Conservation (phyloP, 2,113 vertebrate genomes). For the Pica pica region DNA sequence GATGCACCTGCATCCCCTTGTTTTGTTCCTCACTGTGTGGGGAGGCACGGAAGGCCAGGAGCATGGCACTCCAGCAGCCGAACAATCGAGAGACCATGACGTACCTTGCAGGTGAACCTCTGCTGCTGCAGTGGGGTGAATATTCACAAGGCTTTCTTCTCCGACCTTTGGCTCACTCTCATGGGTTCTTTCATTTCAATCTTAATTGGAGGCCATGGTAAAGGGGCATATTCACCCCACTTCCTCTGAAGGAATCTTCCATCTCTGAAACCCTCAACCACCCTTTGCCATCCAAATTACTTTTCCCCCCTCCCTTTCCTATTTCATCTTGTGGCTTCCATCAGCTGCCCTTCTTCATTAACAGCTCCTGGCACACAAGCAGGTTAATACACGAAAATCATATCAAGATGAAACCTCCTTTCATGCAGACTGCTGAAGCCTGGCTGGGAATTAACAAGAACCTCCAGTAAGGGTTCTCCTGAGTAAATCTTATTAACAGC, state of each 20-base stretch:
- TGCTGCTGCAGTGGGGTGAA: not conserved
- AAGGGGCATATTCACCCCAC: not conserved
- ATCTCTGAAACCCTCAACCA: not conserved
- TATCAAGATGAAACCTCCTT: not conserved
- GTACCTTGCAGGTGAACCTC: not conserved
- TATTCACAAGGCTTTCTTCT: not conserved
- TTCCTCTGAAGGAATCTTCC: not conserved
- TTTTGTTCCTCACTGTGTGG: not conserved
- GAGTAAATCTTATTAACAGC: not conserved
- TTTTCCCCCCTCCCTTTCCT: rapidly evolving
- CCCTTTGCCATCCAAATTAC: not conserved
- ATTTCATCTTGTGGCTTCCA: not conserved
- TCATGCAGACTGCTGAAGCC: not conserved
- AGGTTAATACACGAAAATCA: not conserved
- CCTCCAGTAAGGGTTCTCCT: not conserved
- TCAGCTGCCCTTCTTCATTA: not conserved
- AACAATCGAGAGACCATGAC: rapidly evolving
- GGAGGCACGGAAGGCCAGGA: not conserved
- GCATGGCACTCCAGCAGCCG: not conserved
- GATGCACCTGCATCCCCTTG: not conserved
- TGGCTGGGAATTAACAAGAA: not conserved
- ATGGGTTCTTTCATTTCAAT: not conserved
- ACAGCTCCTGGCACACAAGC: not conserved
- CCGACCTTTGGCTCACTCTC: not conserved
- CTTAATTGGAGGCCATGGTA: not conserved